Conservation (phyloP, 2,797 vertebrate genomes). For the Eulemur rubriventer region DNA sequence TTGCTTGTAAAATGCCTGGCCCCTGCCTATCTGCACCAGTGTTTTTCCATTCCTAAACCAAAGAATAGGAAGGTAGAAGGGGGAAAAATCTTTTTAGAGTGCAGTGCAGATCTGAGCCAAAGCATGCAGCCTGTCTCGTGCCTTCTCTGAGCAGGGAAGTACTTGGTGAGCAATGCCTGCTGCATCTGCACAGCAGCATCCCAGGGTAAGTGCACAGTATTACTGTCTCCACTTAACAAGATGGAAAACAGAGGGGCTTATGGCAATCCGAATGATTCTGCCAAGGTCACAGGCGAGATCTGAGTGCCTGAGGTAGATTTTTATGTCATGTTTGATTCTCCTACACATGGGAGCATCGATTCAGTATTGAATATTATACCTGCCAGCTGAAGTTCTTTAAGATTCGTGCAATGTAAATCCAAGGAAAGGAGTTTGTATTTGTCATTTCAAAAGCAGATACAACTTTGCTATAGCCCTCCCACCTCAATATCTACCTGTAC, state of each 20-base stretch:
- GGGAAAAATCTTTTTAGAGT: not conserved
- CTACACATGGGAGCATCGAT: not conserved
- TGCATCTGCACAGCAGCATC: not conserved
- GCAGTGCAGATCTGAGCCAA: not conserved
- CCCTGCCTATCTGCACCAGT: not conserved
- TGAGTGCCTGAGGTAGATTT: not conserved
- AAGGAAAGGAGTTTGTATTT: not conserved
- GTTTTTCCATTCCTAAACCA: not conserved
- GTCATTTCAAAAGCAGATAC: not conserved
- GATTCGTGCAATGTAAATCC: not conserved
- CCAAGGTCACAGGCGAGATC: conserved; percentile 4
- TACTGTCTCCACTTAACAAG: not conserved
- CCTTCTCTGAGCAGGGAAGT: conserved; percentile 11
- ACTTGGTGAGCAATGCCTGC: not conserved
- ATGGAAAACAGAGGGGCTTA: not conserved
- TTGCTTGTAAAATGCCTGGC: not conserved
- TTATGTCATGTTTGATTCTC: not conserved
- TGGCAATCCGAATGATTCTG: not conserved
- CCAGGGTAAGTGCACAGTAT: not conserved
- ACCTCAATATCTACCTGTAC: not conserved
- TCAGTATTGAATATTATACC: not conserved
- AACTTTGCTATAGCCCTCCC: not conserved
- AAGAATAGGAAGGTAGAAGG: not conserved
- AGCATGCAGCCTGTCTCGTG: not conserved
- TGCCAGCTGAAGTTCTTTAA: not conserved